Evolutionary conservation across 1,140 invertebrate genomes (phyloP).

Genomic region (Eueides isabella): DNA sequence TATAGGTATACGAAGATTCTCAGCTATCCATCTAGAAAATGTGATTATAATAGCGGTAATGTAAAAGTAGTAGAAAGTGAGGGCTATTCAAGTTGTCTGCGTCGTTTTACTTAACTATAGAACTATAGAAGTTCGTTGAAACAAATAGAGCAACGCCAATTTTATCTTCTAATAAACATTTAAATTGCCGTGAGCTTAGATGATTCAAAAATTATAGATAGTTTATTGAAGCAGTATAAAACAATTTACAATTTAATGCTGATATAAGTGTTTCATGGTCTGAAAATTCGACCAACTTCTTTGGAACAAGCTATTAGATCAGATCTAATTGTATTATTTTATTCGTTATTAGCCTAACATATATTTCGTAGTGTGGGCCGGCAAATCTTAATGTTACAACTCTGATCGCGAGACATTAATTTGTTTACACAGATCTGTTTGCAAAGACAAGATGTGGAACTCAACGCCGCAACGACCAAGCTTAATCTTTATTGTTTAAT

Average conservation of each 20-base stretch:
- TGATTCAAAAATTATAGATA: conserved; percentile 31
- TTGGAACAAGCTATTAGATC: neutral
- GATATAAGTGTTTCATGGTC: conserved; percentile 64
- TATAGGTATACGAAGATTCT: conserved; percentile 43
- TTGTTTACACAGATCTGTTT: too few species aligned
- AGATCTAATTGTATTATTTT: neutral
- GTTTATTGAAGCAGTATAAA: conserved; percentile 24
- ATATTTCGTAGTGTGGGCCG: too few species aligned
- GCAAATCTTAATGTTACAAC: too few species aligned
- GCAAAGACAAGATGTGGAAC: too few species aligned
- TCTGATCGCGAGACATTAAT: too few species aligned
- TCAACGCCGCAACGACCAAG: neutral
- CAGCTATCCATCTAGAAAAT: conserved; percentile 65
- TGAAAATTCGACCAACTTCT: conserved; percentile 48
- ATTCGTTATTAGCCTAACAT: too few species aligned
- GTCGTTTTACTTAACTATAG: conserved; percentile 39
- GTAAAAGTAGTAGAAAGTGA: conserved; percentile 61
- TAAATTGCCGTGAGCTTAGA: conserved; percentile 28
- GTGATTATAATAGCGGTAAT: conserved; percentile 68
- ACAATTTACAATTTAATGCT: conserved; percentile 59
- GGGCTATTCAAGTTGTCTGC: conserved; percentile 56
- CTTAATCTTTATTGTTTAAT: neutral
- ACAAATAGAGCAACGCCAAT: conserved; percentile 44
- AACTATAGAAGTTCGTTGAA: conserved; percentile 13
- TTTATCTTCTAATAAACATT: conserved; percentile 32